These are phyloP conservation scores for Fukomys damarensis DNA, from an alignment of 2,113 vertebrate genomes.

Conservation along the genomic window DNA sequence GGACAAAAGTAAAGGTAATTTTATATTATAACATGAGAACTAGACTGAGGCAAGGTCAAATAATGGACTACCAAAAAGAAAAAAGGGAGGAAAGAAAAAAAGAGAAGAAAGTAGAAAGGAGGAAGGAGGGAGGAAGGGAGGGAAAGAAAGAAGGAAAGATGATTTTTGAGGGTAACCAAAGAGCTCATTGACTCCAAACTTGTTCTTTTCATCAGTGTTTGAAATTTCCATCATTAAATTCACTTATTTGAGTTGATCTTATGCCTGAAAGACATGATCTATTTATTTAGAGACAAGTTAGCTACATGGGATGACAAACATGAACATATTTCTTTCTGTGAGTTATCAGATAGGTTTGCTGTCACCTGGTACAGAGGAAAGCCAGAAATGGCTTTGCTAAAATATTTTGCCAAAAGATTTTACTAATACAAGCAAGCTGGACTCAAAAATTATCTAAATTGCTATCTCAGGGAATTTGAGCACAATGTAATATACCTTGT, in stretches of 20 bases:
- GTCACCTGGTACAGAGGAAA: not conserved
- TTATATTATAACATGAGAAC: not conserved
- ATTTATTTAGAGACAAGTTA: not conserved
- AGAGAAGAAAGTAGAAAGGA: not conserved
- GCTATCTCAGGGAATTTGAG: not conserved
- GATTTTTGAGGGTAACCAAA: not conserved
- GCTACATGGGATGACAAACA: not conserved
- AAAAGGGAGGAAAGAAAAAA: not conserved
- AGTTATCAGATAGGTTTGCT: not conserved
- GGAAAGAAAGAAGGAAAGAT: not conserved
- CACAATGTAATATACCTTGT: not conserved
- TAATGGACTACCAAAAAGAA: not conserved
- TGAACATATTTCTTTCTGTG: not conserved
- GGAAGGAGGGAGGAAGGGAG: not conserved
- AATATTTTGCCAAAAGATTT: conserved; percentile 28
- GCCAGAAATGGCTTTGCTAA: not conserved
- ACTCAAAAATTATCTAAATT: not conserved
- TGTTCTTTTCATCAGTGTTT: not conserved
- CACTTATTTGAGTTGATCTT: not conserved
- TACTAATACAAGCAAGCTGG: not conserved
- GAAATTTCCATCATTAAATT: conserved; percentile 3
- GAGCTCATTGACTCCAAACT: not conserved
- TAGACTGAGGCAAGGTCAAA: not conserved
- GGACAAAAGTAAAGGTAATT: not conserved
- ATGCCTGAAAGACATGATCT: not conserved